A percentile compares a stretch with the other conserved stretches of the same genome.
Conservation (phyloP, 1,140 invertebrate species). For the Lepidurus couesii region DNA sequence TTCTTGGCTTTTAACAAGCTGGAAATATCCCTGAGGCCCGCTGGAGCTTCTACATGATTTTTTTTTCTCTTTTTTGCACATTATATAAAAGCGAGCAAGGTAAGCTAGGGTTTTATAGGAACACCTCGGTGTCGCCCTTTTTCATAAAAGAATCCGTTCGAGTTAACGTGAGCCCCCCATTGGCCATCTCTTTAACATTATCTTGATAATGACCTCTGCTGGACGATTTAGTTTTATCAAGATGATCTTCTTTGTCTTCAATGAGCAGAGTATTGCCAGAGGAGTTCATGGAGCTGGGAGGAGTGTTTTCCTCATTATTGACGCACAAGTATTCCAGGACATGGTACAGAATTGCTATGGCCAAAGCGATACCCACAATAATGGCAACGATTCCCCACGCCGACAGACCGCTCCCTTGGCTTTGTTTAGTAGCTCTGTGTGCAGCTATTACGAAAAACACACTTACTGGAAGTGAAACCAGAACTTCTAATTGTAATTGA, state of each 20-base stretch:
- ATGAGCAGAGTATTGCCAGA: not conserved
- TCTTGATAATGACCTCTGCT: not conserved
- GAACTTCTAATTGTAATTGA: not conserved
- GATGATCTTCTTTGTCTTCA: not conserved
- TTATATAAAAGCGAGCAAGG: not conserved
- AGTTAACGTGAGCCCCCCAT: not conserved
- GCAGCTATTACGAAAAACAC: not conserved
- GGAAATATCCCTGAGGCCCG: not conserved
- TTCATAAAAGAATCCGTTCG: not conserved
- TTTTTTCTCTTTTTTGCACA: not conserved
- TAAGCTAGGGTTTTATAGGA: not conserved
- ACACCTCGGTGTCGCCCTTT: not conserved
- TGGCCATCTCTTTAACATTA: slow-evolving; percentile 7
- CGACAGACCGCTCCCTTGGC: not conserved
- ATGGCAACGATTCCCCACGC: not conserved
- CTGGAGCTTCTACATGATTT: not conserved
- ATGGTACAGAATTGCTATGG: not conserved
- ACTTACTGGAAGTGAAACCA: not conserved
- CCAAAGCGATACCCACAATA: not conserved
- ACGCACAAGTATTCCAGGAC: not conserved
- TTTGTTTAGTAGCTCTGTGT: not conserved
- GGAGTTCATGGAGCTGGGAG: slow-evolving; percentile 1
- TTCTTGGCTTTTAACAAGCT: not conserved
- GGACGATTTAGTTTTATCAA: not conserved
- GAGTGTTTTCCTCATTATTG: not conserved